phyloP scores from a whole-genome alignment of 2,113 vertebrate genomes.

The Coptodon rendalli region DNA sequence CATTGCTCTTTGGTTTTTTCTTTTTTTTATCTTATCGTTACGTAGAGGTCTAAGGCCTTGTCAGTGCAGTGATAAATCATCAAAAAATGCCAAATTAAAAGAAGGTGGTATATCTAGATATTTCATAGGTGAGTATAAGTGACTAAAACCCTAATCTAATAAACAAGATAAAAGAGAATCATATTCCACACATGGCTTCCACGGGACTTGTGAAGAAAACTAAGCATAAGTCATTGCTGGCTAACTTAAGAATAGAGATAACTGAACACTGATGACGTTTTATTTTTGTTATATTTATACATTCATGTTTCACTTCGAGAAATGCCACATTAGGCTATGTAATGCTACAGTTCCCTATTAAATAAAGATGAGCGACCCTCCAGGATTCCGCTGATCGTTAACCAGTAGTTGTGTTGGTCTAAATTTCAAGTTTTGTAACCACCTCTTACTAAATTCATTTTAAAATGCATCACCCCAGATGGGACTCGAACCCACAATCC shows the following conservation, averaged over 20 bases:
- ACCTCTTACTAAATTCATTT: neutral
- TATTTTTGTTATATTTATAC: neutral
- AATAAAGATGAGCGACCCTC: neutral
- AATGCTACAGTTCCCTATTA: neutral
- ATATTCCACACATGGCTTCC: neutral
- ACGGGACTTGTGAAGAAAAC: neutral
- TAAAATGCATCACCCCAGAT: slow-evolving; percentile 35
- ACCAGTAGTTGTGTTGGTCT: neutral
- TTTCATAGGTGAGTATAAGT: neutral
- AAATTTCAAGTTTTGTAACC: neutral
- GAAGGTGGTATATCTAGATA: neutral
- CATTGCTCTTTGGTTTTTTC: neutral
- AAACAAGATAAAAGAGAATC: neutral
- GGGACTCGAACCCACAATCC: slow-evolving; percentile 62
- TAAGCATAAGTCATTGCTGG: neutral
- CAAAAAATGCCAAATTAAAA: neutral
- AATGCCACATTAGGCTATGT: neutral
- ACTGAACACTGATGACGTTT: neutral
- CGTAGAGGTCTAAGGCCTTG: neutral
- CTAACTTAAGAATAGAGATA: neutral
- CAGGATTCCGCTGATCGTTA: neutral
- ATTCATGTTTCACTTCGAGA: neutral
- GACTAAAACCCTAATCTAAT: neutral
- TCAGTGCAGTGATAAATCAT: neutral
- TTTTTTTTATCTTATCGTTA: neutral